Evolutionary conservation across 1,140 invertebrate species (phyloP), one percentile per base, ranked within the genome.

Genomic region (Pseudachorutes palmiensis): DNA sequence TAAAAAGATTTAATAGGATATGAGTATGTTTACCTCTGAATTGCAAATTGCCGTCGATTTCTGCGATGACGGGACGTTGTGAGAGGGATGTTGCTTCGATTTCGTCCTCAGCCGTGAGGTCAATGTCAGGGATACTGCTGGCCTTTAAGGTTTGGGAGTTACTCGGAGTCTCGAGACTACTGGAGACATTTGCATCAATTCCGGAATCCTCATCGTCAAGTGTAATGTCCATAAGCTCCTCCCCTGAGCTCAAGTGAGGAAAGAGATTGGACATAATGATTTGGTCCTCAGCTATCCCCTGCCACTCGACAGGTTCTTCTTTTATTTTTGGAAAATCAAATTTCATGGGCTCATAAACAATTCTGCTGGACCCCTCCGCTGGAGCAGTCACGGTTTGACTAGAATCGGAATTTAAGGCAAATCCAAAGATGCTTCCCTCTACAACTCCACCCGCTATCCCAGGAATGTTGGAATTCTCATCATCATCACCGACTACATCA

Each of bases 311-410:
- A 55, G 72, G 72, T 33, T 74, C 72, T n/a, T 65, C 29, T 33
- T 74, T 74, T 45, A 74, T 71, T 5, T 61, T 67, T n/a, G 72
- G 72, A 36, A 71, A 67, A 60, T 74, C 72, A 69, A 74, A 74
- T 62, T 71, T 67, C 72, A 71, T 71, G 22, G 55, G 51, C 26
- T 65, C 32, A 55, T 74, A 74, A 41, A 66, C 24, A 26, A 71
- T 71, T 32, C 33, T 41, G 28, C 64, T 71, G 22, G 61, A 57
- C 51, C 45, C 29, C 28, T 66, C 59, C 12, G 24, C 31, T 33
- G 61, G 41, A 64, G 16, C 26, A 22, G 49, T 1, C 31, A 2
- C 29, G 12, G 2, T n/a, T 29, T 66, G 64, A 24, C 45, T 63
- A 55, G 33, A 26, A 30, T 19, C 45, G 29, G 57, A 58, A 48